Percentiles rank a stretch among this genome's conserved stretches.
Conservation (phyloP, 2,888 invertebrate genomes). For the Seira ritae region DNA sequence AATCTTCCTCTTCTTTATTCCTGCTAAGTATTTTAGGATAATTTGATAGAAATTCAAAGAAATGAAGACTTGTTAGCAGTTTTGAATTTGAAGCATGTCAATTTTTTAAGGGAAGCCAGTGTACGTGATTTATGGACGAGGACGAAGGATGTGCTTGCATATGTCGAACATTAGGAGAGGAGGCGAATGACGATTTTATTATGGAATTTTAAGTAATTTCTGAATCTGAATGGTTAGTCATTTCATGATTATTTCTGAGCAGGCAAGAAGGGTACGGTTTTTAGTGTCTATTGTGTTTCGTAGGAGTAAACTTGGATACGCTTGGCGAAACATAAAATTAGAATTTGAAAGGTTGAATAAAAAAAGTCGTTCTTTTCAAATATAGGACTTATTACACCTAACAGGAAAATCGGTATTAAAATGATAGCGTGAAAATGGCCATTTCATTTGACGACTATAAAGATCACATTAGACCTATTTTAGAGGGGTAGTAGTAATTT, state of each 20-base stretch:
- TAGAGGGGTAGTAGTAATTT: background rate
- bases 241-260: background rate
- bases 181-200: background rate
- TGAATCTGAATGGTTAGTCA: background rate
- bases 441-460: background rate
- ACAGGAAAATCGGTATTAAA: constrained; percentile 1
- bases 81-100: constrained; percentile 11
- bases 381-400: background rate
- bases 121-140: background rate
- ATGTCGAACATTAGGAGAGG: background rate
- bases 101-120: background rate
- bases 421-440: constrained; percentile 7
- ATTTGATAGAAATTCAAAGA: background rate
- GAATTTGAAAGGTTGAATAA: too few relatives aligned
- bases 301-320: background rate
- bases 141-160: background rate
- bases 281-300: background rate
- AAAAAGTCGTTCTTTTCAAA: background rate
- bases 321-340: background rate
- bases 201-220: background rate
- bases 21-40: background rate
- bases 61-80: background rate
- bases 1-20: background rate
- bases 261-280: background rate
- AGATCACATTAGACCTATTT: background rate